phyloP scores from a whole-genome alignment of 1,140 invertebrate genomes.

The Pogonomyrmex barbatus region DNA sequence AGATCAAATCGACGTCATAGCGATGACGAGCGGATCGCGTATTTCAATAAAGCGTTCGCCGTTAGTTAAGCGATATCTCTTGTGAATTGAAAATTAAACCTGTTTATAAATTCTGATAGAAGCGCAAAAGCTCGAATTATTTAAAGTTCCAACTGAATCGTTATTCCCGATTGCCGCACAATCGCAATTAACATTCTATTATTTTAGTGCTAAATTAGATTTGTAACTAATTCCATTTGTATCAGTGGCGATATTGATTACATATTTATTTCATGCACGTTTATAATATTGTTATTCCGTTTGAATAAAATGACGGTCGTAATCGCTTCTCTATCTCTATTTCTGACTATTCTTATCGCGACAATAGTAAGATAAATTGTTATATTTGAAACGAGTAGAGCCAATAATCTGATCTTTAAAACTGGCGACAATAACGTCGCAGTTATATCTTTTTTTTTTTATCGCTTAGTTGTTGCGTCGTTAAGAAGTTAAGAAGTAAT shows the following conservation, averaged over 20 bases:
- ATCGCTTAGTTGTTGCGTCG: neutral
- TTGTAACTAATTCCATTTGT: neutral
- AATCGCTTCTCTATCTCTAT: neutral
- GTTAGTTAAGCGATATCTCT: constrained; percentile 24
- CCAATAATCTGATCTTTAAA: neutral
- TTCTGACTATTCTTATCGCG: neutral
- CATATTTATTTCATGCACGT: neutral
- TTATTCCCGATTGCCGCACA: neutral
- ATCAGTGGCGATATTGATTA: neutral
- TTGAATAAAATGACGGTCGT: constrained; percentile 1
- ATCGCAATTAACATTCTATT: constrained; percentile 34
- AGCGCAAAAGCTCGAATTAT: neutral
- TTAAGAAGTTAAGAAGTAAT: neutral
- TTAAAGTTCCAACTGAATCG: neutral
- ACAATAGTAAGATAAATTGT: neutral
- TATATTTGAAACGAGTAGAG: neutral
- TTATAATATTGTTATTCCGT: neutral
- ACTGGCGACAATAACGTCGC: neutral
- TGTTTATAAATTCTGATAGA: constrained; percentile 30
- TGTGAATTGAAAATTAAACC: constrained; percentile 13
- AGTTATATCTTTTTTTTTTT: neutral
- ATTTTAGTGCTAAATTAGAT: constrained; percentile 17
- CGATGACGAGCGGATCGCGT: constrained; percentile 24
- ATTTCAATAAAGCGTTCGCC: constrained; percentile 13
- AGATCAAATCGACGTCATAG: constrained; percentile 13